phyloP scores from a whole-genome alignment of 2,797 vertebrate species.

The Macroramphosus scolopax region DNA sequence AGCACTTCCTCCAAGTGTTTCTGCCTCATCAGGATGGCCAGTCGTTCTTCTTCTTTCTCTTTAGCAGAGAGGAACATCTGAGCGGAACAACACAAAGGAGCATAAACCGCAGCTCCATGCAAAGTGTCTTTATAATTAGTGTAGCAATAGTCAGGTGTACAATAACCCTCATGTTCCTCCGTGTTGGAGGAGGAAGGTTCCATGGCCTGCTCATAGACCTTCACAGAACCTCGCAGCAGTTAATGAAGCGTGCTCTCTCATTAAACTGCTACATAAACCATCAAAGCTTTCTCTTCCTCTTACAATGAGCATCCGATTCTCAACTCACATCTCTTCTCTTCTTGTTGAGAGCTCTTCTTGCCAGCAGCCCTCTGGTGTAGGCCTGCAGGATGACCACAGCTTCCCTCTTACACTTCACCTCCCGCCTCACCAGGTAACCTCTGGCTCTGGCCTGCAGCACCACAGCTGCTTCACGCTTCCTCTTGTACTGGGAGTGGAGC shows the following conservation, averaged over 20 bases:
- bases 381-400: constrained; percentile 87
- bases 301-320: background rate
- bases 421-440: constrained; percentile 81
- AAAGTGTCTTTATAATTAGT: no score
- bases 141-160: no score
- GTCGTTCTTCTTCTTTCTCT: constrained; percentile 66
- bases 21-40: constrained; percentile 54
- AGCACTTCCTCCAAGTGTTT: constrained; percentile 74
- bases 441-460: constrained; percentile 82
- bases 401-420: constrained; percentile 72
- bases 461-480: constrained; percentile 61
- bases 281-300: background rate
- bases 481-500: constrained; percentile 77
- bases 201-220: no score
- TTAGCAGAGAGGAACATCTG: constrained; percentile 74
- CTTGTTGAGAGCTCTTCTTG: constrained; percentile 71
- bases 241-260: no score
- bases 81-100: constrained; percentile 9
- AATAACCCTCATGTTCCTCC: no score
- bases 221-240: no score
- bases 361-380: constrained; percentile 83
- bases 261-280: background rate
- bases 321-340: constrained; percentile 76
- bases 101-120: no score
- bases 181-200: no score